These are phyloP conservation scores for Melanostoma scalare DNA, from an alignment of 2,888 invertebrate species.

Conservation along the genomic window DNA sequence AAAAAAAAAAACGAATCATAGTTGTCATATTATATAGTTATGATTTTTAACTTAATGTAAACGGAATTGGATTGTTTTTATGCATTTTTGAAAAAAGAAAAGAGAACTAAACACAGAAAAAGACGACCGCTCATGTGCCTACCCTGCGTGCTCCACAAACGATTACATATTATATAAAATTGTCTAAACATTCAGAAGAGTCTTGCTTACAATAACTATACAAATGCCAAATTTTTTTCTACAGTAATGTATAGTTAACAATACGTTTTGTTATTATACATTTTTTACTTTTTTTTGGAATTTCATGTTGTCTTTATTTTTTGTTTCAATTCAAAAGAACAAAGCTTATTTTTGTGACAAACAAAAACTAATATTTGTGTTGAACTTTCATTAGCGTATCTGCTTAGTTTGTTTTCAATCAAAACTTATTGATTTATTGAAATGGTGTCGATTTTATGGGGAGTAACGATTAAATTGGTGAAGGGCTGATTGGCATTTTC, in stretches of 20 bases:
- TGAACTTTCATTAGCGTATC: slow-evolving; percentile 2
- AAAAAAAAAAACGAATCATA: slow-evolving; percentile 53
- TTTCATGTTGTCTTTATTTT: slow-evolving; percentile 9
- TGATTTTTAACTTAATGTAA: slow-evolving; percentile 67
- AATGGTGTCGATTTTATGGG: slow-evolving; percentile 35
- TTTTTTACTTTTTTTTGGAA: neutral
- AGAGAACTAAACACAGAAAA: slow-evolving; percentile 71
- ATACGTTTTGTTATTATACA: neutral
- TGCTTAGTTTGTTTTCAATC: slow-evolving; percentile 36
- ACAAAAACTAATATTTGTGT: neutral
- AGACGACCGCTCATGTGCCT: slow-evolving; percentile 81
- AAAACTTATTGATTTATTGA: slow-evolving; percentile 23
- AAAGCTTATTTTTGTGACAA: slow-evolving; percentile 2
- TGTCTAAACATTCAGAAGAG: slow-evolving; percentile 52
- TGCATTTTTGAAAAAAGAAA: slow-evolving; percentile 24
- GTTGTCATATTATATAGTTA: slow-evolving; percentile 44
- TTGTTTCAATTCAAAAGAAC: neutral
- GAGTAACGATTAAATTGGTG: slow-evolving; percentile 59
- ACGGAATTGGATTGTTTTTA: slow-evolving; percentile 62
- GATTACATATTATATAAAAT: slow-evolving; percentile 33
- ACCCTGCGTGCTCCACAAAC: slow-evolving; percentile 81
- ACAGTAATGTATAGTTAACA: neutral
- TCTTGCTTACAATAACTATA: slow-evolving; percentile 58
- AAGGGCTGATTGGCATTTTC: slow-evolving; percentile 72
- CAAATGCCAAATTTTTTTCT: slow-evolving; percentile 63